Conservation (phyloP, 2,797 vertebrate genomes). For the Argentina silus region DNA sequence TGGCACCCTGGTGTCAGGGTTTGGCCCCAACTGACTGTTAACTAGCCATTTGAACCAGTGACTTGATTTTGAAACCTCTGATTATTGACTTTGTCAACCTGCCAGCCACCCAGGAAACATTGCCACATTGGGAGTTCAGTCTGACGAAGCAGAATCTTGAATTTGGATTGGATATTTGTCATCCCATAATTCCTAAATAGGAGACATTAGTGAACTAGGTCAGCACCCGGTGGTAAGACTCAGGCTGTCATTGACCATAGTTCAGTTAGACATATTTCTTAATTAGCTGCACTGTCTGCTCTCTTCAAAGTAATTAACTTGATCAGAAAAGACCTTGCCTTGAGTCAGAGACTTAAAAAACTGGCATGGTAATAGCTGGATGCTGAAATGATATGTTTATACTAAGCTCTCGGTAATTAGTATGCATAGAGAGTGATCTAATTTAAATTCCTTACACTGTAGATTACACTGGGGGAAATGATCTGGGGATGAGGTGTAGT, state of each 20-base stretch:
- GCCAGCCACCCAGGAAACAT: conserved; percentile 43
- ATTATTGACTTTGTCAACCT: conserved; percentile 57
- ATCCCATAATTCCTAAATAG: conserved; percentile 70
- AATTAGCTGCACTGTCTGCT: conserved; percentile 78
- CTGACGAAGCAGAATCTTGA: conserved; percentile 54
- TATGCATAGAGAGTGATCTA: conserved; percentile 58
- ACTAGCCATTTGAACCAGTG: conserved; percentile 69
- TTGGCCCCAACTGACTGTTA: conserved; percentile 37
- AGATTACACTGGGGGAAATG: conserved; percentile 63
- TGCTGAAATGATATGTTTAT: conserved; percentile 69
- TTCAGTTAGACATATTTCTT: conserved; percentile 74
- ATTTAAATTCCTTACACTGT: conserved; percentile 61
- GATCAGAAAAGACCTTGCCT: conserved; percentile 76
- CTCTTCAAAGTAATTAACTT: conserved; percentile 75
- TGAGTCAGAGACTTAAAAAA: conserved; percentile 52
- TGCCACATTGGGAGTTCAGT: conserved; percentile 33
- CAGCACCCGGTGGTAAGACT: conserved; percentile 67
- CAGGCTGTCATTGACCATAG: conserved; percentile 71
- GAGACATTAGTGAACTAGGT: conserved; percentile 73
- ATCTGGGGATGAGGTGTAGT: conserved; percentile 60
- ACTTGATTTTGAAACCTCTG: conserved; percentile 60
- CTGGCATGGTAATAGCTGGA: conserved; percentile 52
- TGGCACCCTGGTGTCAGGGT: conserved; percentile 36
- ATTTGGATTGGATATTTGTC: conserved; percentile 73
- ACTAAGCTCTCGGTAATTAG: conserved; percentile 65